phyloP scores from a whole-genome alignment of 2,113 vertebrate species.

The Peromyscus californicus region DNA sequence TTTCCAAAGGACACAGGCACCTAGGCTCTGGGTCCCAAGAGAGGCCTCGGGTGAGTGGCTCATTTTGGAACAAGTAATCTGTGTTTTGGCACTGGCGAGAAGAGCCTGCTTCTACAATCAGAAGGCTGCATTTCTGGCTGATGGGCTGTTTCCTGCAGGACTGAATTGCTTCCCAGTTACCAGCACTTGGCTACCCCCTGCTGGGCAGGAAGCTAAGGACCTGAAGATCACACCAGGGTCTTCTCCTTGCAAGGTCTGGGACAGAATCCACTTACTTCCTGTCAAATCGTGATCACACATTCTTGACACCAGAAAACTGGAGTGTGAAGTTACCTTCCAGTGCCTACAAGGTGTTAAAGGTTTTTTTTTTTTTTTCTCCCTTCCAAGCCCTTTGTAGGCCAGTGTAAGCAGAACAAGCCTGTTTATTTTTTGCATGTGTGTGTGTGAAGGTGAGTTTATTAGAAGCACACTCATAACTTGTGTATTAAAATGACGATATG shows the following conservation, averaged over 20 bases:
- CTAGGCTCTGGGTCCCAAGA: not conserved
- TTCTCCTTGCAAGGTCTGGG: constrained; percentile 48
- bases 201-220: constrained; percentile 88
- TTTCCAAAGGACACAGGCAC: not conserved
- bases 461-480: constrained; percentile 56
- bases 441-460: constrained; percentile 43
- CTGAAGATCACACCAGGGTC: constrained; percentile 66
- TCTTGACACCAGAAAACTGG: not conserved
- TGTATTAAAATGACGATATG: constrained; percentile 65
- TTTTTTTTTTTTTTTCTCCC: not conserved
- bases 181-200: constrained; percentile 97
- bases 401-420: constrained; percentile 62
- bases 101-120: constrained; percentile 14
- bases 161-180: constrained; percentile 83
- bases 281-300: constrained; percentile 48
- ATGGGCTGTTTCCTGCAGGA: constrained; percentile 55
- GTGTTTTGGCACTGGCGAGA: not conserved
- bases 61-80: constrained; percentile 57
- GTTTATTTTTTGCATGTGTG: constrained; percentile 63
- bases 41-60: not conserved
- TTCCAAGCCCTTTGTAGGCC: not conserved
- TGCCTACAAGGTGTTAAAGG: constrained; percentile 1
- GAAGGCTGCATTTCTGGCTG: not conserved
- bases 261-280: constrained; percentile 68
- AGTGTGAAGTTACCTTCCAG: constrained; percentile 61